Evolutionary conservation across 2,888 invertebrate species (phyloP), one percentile per base, ranked within the genome.

Genomic region (Euclidia mi): DNA sequence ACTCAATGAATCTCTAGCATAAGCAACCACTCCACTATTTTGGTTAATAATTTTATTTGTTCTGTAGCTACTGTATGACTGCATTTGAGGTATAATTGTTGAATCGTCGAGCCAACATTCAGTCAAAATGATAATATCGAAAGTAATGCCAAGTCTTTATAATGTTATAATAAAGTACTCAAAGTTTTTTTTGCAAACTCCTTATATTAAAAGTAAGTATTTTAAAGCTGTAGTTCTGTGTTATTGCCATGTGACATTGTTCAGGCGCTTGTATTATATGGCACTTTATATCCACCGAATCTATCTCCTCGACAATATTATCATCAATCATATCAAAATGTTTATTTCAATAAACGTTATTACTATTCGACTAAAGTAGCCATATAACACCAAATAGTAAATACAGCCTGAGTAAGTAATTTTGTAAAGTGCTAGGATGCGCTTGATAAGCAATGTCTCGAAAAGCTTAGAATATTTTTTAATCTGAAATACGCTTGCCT

Each of bases 21-120:
- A 69, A 0, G 32, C 40, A 4, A 60, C 62, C 0, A 68, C 59
- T 0, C 64, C 68, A 25, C 68, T 56, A 7, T 45, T 37, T 45
- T 62, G 53, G 20, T 68, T 64, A 2, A 53, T 43, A 11, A 18
- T 28, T 31, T 55, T 53, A 4, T 32, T 28, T 9, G 64, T 45
- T 2, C 9, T n/a, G 37, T 37, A 53, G 1, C 20, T 2, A 0
- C 1, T 43, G 10, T 63, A 60, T 2, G 51, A 50, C 0, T 31
- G 14, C 2, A 62, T 35, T 25, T 46, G 55, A 1, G 53, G 53
- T 15, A 65, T 56, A 4, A 45, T 10, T 2, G 52, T 25, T 25
- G 12, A 14, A 2, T 59, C 38, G 17, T 17, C 15, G 1, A 64
- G 38, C 49, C 63, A 57, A 35, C 67, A 67, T 9, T 69, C 69